Evolutionary conservation across 2,888 invertebrate species (phyloP), one percentile per base, ranked within the genome.

Genomic region (Perizoma flavofasciatum): DNA sequence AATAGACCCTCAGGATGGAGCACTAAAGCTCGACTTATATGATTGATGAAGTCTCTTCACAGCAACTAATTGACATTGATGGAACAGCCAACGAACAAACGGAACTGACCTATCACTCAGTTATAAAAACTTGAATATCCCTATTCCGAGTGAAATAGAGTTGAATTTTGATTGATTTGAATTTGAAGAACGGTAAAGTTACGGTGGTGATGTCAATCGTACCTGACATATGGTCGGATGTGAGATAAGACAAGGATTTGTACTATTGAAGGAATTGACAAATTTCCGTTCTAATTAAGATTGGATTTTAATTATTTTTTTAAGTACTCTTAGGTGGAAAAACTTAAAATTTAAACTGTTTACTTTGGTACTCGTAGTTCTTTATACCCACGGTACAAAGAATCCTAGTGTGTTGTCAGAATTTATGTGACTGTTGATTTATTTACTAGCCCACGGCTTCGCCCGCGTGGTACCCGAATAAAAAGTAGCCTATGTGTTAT

Each of bases 41-140:
- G 91, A 91, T 91, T 85, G 91, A 92, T 92, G 83, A 81, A 79
- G 79, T 81, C 83, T 87, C 88, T 79, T 87, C 86, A 86, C 80
- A 83, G 84, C 85, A 85, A 65, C 85, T 92, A 92, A 92, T 92
- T 91, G 92, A 92, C 92, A 90, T 82, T 92, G 92, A 92, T 91
- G 87, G 92, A 92, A 89, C 86, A 86, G 85, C 77, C 77, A 75
- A 71, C 74, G 74, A 69, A 73, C 75, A 71, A 74, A 77, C 79
- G 72, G 63, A 69, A 72, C 81, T 73, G 78, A 45, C 55, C 51
- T 34, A 73, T 61, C 68, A 71, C 69, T 69, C 72, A 74, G 71
- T 62, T 56, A 63, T 44, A 61, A 5, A 71, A 69, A 66, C 58
- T 63, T 65, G 54, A 65, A 50, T 61, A 55, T 39, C 66, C 70